A percentile compares a stretch with the other conserved stretches of the same genome.
phyloP scores from a whole-genome alignment of 1,140 invertebrate genomes.

The Agrypnia vestita region DNA sequence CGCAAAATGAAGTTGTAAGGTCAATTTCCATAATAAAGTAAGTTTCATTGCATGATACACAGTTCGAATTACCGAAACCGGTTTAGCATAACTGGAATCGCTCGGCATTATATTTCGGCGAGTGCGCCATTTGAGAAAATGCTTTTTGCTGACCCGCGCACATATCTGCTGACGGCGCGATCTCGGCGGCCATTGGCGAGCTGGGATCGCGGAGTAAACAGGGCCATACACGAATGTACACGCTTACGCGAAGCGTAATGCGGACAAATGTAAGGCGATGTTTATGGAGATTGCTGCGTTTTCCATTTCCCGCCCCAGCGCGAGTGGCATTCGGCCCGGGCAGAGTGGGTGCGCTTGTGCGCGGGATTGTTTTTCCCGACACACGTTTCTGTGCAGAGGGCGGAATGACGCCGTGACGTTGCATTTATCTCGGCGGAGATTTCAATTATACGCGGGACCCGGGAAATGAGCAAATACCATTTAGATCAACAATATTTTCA shows the following conservation, averaged over 20 bases:
- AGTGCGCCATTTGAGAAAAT: neutral
- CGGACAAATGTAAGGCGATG: neutral
- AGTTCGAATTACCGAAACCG: too few species aligned
- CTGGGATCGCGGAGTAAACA: neutral
- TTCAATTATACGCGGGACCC: too few species aligned
- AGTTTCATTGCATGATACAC: too few species aligned
- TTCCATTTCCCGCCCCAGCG: slow-evolving; percentile 8
- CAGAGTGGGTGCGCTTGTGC: neutral
- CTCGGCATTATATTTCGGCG: neutral
- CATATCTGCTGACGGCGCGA: neutral
- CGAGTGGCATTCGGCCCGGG: slow-evolving; percentile 2
- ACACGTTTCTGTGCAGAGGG: too few species aligned
- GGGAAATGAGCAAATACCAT: too few species aligned
- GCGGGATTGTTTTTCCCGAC: neutral
- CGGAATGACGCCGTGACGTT: too few species aligned
- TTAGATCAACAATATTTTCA: too few species aligned
- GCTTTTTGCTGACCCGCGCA: neutral
- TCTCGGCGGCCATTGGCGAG: neutral
- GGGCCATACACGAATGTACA: neutral
- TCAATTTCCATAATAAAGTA: too few species aligned
- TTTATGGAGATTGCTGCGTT: slow-evolving; percentile 6
- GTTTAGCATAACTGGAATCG: too few species aligned
- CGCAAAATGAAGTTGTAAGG: too few species aligned
- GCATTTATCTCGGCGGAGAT: too few species aligned
- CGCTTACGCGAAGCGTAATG: neutral